Percentiles rank a stretch among this genome's conserved stretches.
Conservation (phyloP, 2,888 invertebrate genomes). For the Netelia melanura region DNA sequence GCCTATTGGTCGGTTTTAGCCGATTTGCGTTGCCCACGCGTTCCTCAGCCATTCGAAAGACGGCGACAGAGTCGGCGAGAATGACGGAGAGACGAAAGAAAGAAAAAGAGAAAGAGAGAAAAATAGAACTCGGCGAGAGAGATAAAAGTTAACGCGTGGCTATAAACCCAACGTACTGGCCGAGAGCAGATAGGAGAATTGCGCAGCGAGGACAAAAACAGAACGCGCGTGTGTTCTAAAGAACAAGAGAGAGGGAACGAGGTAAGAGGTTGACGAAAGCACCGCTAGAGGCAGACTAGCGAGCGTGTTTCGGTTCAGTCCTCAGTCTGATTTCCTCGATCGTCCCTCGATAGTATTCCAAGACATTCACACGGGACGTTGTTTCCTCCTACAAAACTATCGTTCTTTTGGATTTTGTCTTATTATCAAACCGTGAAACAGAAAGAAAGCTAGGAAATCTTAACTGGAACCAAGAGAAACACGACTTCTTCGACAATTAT, state of each 20-base stretch:
- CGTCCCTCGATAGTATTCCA: constrained; percentile 2
- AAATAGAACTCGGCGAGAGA: neutral
- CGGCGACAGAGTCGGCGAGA: neutral
- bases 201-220: constrained; percentile 46
- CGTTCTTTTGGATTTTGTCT: neutral
- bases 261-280: neutral
- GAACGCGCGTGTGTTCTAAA: neutral
- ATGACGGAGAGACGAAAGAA: neutral
- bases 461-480: neutral
- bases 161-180: constrained; percentile 1
- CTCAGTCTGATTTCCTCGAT: constrained; percentile 57
- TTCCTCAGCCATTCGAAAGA: neutral
- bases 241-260: constrained; percentile 11
- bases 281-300: constrained; percentile 13
- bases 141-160: constrained; percentile 10
- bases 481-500: neutral
- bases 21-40: constrained; percentile 23
- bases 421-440: neutral
- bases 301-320: constrained; percentile 1
- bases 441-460: neutral
- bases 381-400: neutral
- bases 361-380: neutral
- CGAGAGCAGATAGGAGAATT: constrained; percentile 27
- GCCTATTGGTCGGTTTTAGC: constrained; percentile 32
- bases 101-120: neutral